A percentile compares a stretch with the other conserved stretches of the same genome.
phyloP scores from a whole-genome alignment of 1,140 invertebrate species.

The Phymorhynchus buccinoides region DNA sequence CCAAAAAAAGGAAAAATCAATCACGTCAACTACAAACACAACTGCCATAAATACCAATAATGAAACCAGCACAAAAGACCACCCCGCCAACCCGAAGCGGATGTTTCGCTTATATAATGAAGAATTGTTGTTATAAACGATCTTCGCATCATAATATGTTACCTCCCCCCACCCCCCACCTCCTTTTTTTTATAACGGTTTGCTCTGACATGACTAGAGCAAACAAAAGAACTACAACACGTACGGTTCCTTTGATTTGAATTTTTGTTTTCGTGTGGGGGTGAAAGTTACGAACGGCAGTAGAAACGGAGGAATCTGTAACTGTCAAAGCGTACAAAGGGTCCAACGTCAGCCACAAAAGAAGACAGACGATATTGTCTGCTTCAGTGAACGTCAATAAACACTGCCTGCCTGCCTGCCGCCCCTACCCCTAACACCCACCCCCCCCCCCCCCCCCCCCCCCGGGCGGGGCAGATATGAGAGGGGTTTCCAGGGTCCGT shows the following conservation, averaged over 20 bases:
- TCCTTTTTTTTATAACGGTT: too few relatives aligned
- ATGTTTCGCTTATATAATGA: background rate
- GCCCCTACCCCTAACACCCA: too few relatives aligned
- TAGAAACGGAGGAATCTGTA: background rate
- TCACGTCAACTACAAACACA: background rate
- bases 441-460: too few relatives aligned
- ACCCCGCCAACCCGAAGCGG: background rate
- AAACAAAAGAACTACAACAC: too few relatives aligned
- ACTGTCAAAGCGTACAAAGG: constrained; percentile 13
- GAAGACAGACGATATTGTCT: constrained; percentile 14
- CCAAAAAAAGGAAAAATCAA: too few relatives aligned
- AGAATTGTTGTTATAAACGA: constrained; percentile 1
- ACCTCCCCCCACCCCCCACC: too few relatives aligned
- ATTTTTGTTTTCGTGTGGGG: background rate
- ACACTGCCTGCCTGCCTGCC: too few relatives aligned
- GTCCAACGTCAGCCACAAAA: background rate
- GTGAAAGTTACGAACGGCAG: background rate
- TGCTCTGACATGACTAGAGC: too few relatives aligned
- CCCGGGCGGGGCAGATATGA: too few relatives aligned
- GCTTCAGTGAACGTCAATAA: constrained; percentile 19
- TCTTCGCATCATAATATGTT: too few relatives aligned
- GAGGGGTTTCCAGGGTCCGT: too few relatives aligned
- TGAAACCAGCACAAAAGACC: background rate
- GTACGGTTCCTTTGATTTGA: too few relatives aligned
- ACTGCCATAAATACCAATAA: background rate